Evolutionary conservation across 1,140 invertebrate genomes (phyloP).

Genomic region (Rhynchophorus ferrugineus): DNA sequence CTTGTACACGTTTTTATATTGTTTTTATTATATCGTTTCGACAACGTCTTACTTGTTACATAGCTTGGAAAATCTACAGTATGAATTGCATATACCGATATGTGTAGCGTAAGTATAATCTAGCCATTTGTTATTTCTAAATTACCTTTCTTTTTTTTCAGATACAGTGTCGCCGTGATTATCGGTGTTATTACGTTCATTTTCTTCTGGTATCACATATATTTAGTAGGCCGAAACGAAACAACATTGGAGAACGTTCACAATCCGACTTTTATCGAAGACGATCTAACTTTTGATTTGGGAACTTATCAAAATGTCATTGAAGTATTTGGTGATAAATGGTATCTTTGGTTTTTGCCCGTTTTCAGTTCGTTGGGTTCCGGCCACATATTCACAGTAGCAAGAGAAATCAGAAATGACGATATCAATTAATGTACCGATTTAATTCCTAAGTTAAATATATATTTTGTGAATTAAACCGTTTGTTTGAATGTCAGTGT

Average conservation of each 20-base stretch:
- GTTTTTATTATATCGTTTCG: conserved; percentile 27
- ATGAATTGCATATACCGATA: conserved; percentile 1
- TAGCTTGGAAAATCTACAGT: neutral
- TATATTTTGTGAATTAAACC: too few species aligned
- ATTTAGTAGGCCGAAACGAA: conserved; percentile 25
- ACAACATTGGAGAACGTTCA: conserved; percentile 65
- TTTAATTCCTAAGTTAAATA: too few species aligned
- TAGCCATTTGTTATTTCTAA: neutral
- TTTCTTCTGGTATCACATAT: conserved; percentile 28
- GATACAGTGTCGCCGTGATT: conserved; percentile 20
- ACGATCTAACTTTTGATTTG: conserved; percentile 75
- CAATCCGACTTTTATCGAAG: conserved; percentile 69
- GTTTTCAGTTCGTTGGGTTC: conserved; percentile 34
- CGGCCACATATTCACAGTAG: conserved; percentile 15
- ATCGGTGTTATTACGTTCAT: conserved; percentile 18
- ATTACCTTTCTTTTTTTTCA: conserved; percentile 9
- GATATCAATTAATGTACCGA: neutral
- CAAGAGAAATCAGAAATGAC: conserved; percentile 1
- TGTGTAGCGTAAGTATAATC: conserved; percentile 5
- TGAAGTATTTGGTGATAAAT: conserved; percentile 73
- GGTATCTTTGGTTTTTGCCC: conserved; percentile 64
- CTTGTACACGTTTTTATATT: conserved; percentile 27
- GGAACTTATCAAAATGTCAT: conserved; percentile 66
- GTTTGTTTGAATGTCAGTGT: too few species aligned
- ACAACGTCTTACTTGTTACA: neutral